Evolutionary conservation across 2,113 vertebrate genomes (phyloP), one percentile per base, ranked within the genome.

Genomic region (Osmerus mordax): DNA sequence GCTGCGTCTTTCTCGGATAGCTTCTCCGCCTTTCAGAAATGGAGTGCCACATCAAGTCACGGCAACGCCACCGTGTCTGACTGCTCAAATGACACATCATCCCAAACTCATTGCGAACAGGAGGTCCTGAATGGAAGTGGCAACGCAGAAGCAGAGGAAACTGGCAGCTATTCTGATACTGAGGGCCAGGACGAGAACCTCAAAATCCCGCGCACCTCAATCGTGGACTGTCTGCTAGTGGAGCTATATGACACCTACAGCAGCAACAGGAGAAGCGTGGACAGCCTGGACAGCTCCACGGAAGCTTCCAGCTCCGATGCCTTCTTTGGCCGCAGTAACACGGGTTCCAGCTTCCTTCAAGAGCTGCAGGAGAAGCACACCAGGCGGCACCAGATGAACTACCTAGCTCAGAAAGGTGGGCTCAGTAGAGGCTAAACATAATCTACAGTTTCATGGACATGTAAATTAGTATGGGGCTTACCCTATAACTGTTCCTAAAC

Each of bases 371-470:
- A 90, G 88, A 93, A 92, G 28, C 94, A 93, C 81, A 94, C 92
- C 74, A 87, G 86, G 79, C 88, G 90, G 80, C 94, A 88, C 32
- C 96, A 96, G 89, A 77, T 84, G 78, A 93, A 83, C 67, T 97
- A 96, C 88, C 90, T 99, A 91, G 81, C 80, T 62, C 94, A 90
- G 84, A 98, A 98, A 97, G 96, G 97, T 98, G 89, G 81, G 78
- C 41, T 47, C 41, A 47, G 41, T 12, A 47, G 9, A 47, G 41
- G 41, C 41, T 0, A 47, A 47, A 9, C 41, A 11, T 12, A 11
- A 47, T 8, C 32, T 36, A 36, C 4, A 47, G 41, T 47, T 47
- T 4, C 9, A 47, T 56, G 16, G 16, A 56, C 16, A n/a, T 56
- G n/a, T 47, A 11, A 47, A 47, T 47, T 9, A 11, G 41, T 12